Percentiles rank a stretch among this genome's conserved stretches.
Conservation (phyloP, 2,113 vertebrate genomes). For the Xenus cinereus region DNA sequence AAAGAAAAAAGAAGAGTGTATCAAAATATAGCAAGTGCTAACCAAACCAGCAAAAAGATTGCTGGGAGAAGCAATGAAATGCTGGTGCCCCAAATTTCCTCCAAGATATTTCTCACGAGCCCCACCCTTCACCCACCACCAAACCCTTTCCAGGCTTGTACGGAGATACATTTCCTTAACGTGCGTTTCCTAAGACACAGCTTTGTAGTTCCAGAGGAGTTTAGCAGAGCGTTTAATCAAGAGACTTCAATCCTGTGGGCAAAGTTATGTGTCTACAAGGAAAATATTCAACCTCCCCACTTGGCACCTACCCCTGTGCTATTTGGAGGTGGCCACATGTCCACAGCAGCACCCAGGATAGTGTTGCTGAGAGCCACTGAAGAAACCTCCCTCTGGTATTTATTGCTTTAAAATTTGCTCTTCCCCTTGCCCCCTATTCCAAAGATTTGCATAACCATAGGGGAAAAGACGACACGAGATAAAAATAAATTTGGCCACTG, state of each 20-base stretch:
- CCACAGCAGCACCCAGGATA: constrained; percentile 29
- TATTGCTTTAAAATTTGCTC: constrained; percentile 69
- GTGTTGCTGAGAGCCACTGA: neutral
- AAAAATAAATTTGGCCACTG: constrained; percentile 56
- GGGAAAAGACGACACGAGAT: constrained; percentile 29
- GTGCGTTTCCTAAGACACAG: neutral
- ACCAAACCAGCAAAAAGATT: neutral
- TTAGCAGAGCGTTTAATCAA: constrained; percentile 46
- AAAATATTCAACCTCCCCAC: constrained; percentile 63
- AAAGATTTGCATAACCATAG: constrained; percentile 66
- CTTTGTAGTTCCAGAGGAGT: neutral
- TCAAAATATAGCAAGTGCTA: neutral
- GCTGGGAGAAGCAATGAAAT: neutral
- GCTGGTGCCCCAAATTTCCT: neutral
- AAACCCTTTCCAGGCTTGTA: neutral
- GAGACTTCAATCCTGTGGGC: constrained; percentile 21
- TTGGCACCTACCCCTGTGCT: constrained; percentile 37
- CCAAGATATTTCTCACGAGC: neutral
- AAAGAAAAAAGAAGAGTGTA: rapidly evolving
- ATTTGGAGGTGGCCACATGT: constrained; percentile 51
- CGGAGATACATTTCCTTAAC: constrained; percentile 8
- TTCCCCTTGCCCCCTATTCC: constrained; percentile 53
- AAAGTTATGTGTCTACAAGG: constrained; percentile 42
- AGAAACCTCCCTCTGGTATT: constrained; percentile 42
- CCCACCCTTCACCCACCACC: neutral